phyloP scores from a whole-genome alignment of 37 sponge, comb jelly and placozoan genomes.

The Ianthella basta region DNA sequence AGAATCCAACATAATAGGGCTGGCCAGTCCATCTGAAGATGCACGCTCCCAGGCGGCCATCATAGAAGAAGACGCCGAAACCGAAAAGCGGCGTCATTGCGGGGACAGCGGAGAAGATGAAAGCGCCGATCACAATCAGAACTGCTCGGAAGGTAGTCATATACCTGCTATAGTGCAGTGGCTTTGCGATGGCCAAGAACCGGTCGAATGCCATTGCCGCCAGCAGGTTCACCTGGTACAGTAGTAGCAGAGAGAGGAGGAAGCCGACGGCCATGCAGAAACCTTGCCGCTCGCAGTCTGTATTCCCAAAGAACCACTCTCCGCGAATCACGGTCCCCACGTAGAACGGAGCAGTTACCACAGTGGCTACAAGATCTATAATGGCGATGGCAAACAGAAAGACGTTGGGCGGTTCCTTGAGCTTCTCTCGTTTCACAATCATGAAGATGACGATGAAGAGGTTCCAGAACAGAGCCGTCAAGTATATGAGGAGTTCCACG shows the following conservation, averaged over 20 bases:
- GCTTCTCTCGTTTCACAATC: not conserved
- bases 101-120: slow-evolving; percentile 1
- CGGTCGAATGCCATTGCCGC: slow-evolving; percentile 44
- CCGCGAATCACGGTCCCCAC: slow-evolving; percentile 8
- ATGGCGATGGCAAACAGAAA: slow-evolving; percentile 37
- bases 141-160: slow-evolving; percentile 13
- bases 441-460: slow-evolving; percentile 35
- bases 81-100: slow-evolving; percentile 40
- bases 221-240: slow-evolving; percentile 1
- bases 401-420: slow-evolving; percentile 37
- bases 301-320: slow-evolving; percentile 38
- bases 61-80: slow-evolving; percentile 30
- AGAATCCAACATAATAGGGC: slow-evolving; percentile 5
- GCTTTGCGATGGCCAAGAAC: slow-evolving; percentile 33
- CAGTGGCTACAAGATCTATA: slow-evolving; percentile 5
- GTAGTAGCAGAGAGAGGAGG: slow-evolving; percentile 9
- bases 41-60: slow-evolving; percentile 21
- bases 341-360: slow-evolving; percentile 33
- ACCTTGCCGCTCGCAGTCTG: slow-evolving; percentile 18
- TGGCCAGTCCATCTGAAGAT: slow-evolving; percentile 40
- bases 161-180: slow-evolving; percentile 9
- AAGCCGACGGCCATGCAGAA: slow-evolving; percentile 38
- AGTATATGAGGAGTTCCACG: slow-evolving; percentile 24
- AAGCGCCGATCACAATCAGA: not conserved
- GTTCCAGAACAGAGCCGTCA: slow-evolving; percentile 45